These are phyloP conservation scores for Cenopis cana DNA, from an alignment of 2,888 invertebrate genomes.

Conservation along the genomic window DNA sequence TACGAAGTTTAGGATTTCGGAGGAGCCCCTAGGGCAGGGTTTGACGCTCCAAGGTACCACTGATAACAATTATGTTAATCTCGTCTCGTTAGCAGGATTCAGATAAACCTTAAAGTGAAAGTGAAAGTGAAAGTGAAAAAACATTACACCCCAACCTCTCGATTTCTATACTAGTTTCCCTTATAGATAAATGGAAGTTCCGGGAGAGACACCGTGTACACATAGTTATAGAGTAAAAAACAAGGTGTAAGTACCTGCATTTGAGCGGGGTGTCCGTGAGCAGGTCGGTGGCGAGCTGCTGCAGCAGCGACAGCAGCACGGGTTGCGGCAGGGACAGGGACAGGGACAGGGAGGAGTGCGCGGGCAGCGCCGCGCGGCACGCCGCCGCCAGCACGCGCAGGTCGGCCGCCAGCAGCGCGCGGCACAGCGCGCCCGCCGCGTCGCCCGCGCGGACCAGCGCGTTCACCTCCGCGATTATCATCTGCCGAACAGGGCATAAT, in stretches of 20 bases:
- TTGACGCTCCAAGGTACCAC: too few species aligned
- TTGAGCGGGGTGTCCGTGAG: slow-evolving; percentile 84
- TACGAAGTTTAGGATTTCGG: too few species aligned
- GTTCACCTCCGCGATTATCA: slow-evolving; percentile 37
- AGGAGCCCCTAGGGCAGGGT: too few species aligned
- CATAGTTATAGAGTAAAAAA: too few species aligned
- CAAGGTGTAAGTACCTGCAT: slow-evolving; percentile 36
- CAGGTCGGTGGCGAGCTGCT: slow-evolving; percentile 94
- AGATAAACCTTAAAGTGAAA: too few species aligned
- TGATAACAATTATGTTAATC: too few species aligned
- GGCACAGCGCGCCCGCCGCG: slow-evolving; percentile 91
- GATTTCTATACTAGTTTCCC: too few species aligned
- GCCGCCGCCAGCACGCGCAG: slow-evolving; percentile 88
- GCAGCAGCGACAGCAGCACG: slow-evolving; percentile 94
- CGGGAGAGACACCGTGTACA: too few species aligned
- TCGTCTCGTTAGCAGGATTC: too few species aligned
- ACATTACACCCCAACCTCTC: too few species aligned
- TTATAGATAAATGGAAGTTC: too few species aligned
- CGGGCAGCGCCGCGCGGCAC: slow-evolving; percentile 92
- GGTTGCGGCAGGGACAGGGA: slow-evolving; percentile 87
- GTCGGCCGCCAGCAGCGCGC: slow-evolving; percentile 92
- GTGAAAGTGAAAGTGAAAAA: too few species aligned
- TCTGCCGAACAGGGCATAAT: not conserved
- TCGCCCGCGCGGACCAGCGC: slow-evolving; percentile 75
- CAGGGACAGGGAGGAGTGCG: slow-evolving; percentile 85